A percentile compares a stretch with the other conserved stretches of the same genome.
These are phyloP conservation scores for Stictocephala bisonia DNA, from an alignment of 2,888 invertebrate species.

Conservation along the genomic window DNA sequence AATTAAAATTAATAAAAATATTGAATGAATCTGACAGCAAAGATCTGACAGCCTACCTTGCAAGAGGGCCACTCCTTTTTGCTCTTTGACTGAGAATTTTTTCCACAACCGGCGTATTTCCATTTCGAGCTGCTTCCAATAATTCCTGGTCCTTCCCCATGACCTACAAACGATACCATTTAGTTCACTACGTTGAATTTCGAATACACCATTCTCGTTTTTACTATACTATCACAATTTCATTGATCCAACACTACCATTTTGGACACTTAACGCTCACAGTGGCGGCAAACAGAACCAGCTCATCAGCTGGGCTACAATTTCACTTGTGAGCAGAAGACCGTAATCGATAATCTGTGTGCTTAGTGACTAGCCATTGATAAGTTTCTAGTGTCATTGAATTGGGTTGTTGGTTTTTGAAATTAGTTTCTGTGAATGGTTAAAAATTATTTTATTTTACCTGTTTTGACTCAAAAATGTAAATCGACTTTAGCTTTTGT, in stretches of 20 bases:
- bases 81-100: conserved; percentile 90
- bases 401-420: neutral
- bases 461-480: no score
- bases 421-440: neutral
- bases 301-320: conserved; percentile 43
- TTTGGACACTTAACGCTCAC: conserved; percentile 50
- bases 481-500: no score
- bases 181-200: conserved; percentile 49
- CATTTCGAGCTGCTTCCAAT: conserved; percentile 94
- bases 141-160: conserved; percentile 99
- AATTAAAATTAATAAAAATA: no score
- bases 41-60: conserved; percentile 90
- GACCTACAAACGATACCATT: conserved; percentile 56
- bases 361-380: neutral
- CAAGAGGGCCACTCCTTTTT: conserved; percentile 93
- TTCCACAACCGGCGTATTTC: conserved; percentile 88
- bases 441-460: no score
- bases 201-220: conserved; percentile 48
- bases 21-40: no score
- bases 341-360: conserved; percentile 9
- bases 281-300: conserved; percentile 44
- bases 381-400: neutral
- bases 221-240: conserved; percentile 51
- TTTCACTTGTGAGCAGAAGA: neutral
- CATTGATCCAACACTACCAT: conserved; percentile 57